These are phyloP conservation scores for Lasioglossum albipes DNA, from an alignment of 1,140 invertebrate genomes.

Conservation along the genomic window DNA sequence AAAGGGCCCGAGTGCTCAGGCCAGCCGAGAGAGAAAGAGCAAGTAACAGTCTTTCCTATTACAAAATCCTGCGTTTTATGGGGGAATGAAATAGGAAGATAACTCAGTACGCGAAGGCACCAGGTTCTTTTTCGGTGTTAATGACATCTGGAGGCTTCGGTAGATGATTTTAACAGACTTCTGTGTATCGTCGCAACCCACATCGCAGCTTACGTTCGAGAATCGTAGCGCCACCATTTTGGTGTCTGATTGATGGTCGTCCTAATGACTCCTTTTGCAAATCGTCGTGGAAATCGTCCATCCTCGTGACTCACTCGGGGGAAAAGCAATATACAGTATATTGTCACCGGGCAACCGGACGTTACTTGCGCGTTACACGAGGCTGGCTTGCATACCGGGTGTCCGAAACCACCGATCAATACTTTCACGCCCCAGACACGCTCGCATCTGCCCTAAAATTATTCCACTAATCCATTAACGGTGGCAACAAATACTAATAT, in stretches of 20 bases:
- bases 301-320: conserved; percentile 8
- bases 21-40: background rate
- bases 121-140: background rate
- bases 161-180: background rate
- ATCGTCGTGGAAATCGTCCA: conserved; percentile 41
- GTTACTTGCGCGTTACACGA: conserved; percentile 4
- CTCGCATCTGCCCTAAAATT: background rate
- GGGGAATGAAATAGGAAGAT: background rate
- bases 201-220: background rate
- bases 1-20: too few species aligned
- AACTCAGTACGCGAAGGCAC: background rate
- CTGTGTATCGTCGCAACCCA: background rate
- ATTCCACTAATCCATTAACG: too few species aligned
- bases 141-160: background rate
- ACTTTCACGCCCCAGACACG: background rate
- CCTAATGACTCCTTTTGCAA: conserved; percentile 49
- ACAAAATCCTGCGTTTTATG: background rate
- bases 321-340: conserved; percentile 41
- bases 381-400: conserved; percentile 18
- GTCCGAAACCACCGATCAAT: conserved; percentile 7
- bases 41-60: background rate
- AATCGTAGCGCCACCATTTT: conserved; percentile 21
- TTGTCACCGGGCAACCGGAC: conserved; percentile 29
- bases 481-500: too few species aligned
- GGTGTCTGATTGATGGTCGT: conserved; percentile 39